phyloP scores from a whole-genome alignment of 2,888 invertebrate species.

The Cerceris rybyensis region DNA sequence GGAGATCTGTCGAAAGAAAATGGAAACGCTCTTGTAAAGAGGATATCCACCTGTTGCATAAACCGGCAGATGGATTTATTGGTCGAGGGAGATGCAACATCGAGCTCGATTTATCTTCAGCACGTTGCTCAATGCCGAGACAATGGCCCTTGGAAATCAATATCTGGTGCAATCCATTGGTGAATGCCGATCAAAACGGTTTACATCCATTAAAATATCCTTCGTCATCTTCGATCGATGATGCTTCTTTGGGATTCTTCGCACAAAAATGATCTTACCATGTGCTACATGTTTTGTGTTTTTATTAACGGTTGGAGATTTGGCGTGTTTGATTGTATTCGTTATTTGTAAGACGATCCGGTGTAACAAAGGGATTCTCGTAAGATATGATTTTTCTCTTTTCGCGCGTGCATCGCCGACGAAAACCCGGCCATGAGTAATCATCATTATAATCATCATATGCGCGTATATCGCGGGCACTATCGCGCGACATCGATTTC shows the following conservation, averaged over 20 bases:
- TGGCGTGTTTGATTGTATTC: neutral
- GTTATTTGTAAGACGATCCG: neutral
- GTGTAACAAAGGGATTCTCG: constrained; percentile 45
- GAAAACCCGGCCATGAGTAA: constrained; percentile 70
- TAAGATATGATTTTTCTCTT: constrained; percentile 55
- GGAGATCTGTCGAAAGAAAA: constrained; percentile 52
- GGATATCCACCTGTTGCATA: constrained; percentile 62
- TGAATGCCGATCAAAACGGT: constrained; percentile 19
- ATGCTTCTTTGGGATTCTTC: too few relatives aligned
- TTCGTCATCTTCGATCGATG: too few relatives aligned
- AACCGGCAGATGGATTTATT: constrained; percentile 53
- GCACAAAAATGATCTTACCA: too few relatives aligned
- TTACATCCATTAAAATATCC: neutral
- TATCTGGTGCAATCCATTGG: constrained; percentile 44
- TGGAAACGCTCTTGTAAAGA: constrained; percentile 47
- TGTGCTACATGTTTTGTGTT: too few relatives aligned
- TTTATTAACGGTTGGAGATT: neutral
- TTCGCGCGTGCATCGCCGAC: constrained; percentile 58
- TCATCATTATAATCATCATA: constrained; percentile 72
- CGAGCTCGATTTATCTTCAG: constrained; percentile 56
- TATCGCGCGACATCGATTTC: constrained; percentile 79
- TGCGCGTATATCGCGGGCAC: constrained; percentile 64
- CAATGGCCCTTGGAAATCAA: constrained; percentile 57
- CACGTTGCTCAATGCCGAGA: constrained; percentile 45
- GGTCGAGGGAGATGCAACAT: constrained; percentile 48